Base-by-base conservation (phyloP, 35 echinoderm and acorn worm species). In the Eucidaris tribuloides region DNA sequence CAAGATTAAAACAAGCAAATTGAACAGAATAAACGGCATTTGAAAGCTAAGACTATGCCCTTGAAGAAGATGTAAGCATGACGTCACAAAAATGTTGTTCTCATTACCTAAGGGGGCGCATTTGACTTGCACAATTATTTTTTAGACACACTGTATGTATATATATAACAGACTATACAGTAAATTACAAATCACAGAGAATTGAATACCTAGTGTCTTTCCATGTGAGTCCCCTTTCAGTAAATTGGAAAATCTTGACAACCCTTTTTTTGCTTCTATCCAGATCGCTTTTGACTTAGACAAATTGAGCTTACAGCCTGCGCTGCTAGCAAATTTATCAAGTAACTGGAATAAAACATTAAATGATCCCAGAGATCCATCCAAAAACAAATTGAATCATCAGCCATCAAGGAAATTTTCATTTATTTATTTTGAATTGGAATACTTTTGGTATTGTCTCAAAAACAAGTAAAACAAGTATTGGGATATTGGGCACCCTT, bases 331-430 rank as follows among this genome's bases (percentile, higher is more conserved):
- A 36, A 74, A 74, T 3, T 36, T 4, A 31, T 37, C 7, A 3
- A 74, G 22, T 19, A 35, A 30, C 19, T 74, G 27, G 40, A 74
- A 74, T 17, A 78, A 46, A 45, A 17, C 28, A 17, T 29, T 3
- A 78, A 78, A 78, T 9, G 74, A 78, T 3, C 13, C 38, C 42
- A 46, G 5, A 17, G 4, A 39, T 46, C 74, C 74, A 24, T 78
- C 17, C 36, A 78, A 46, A 78, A 78, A 78, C 74, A 78, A 25
- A 45, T 78, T 22, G 74, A 46, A 25, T 78, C 39, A 78, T 78
- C 74, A 78, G 74, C 74, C 19, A 78, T 5, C 42, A 78, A 31
- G 43, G 6, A 14, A 6, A 78, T 3, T 35, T 78, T 78, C 49
- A 46, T 78, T 31, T 78, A 25, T 15, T 22, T 24, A 19, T 78